Percentiles rank a stretch among this genome's conserved stretches.
Evolutionary conservation across 2,113 vertebrate species (phyloP).

Genomic region (Aptenodytes patagonicus): DNA sequence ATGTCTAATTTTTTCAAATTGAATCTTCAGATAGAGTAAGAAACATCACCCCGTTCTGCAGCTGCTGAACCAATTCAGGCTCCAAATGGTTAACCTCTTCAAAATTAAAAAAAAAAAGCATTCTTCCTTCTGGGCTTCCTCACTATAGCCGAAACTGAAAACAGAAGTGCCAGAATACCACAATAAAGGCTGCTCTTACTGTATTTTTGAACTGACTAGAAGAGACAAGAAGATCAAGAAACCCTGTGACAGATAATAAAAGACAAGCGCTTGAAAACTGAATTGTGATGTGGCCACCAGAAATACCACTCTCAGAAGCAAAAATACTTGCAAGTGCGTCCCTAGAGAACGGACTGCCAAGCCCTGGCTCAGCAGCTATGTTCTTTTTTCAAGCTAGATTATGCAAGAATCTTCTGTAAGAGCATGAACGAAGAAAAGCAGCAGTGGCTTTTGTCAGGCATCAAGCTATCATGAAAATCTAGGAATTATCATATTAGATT

Average conservation of each 20-base stretch:
- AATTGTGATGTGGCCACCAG: constrained; percentile 44
- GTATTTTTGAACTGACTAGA: constrained; percentile 21
- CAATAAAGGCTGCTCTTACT: neutral
- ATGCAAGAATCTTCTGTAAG: constrained; percentile 1
- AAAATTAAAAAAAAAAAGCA: neutral
- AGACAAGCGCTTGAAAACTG: constrained; percentile 20
- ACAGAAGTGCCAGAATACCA: constrained; percentile 30
- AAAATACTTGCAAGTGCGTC: constrained; percentile 22
- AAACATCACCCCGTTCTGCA: neutral
- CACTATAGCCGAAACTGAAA: constrained; percentile 17
- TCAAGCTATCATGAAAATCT: constrained; percentile 2
- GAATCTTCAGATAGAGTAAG: neutral
- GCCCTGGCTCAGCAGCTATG: neutral
- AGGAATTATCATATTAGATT: constrained; percentile 39
- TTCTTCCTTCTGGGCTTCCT: constrained; percentile 1
- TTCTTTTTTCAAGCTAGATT: neutral
- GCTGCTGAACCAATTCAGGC: neutral
- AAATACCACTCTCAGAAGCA: constrained; percentile 22
- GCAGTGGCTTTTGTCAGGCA: constrained; percentile 27
- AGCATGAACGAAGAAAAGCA: neutral
- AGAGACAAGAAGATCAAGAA: constrained; percentile 31
- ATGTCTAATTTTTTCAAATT: neutral
- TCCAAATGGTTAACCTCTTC: neutral
- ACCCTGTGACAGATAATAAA: constrained; percentile 46
- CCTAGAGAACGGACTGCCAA: neutral